Conservation (phyloP, 2,888 invertebrate species). For the Osmoderma eremita region DNA sequence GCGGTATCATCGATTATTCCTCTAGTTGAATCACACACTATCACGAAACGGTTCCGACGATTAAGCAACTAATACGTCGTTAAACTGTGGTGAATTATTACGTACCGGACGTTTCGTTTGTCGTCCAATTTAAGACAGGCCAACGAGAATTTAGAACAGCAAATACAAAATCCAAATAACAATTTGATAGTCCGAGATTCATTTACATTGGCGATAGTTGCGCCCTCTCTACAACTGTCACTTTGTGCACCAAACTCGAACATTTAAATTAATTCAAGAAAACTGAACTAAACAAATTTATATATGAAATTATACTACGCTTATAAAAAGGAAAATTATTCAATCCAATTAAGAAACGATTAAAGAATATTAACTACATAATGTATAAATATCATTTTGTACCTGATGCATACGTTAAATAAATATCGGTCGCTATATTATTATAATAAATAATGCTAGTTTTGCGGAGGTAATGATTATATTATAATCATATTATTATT, state of each 20-base stretch:
- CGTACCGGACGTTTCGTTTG: slow-evolving; percentile 19
- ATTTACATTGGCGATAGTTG: not conserved
- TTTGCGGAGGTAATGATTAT: too few species aligned
- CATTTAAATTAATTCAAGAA: not conserved
- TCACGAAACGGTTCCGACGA: not conserved
- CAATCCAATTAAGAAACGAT: too few species aligned
- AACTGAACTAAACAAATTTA: too few species aligned
- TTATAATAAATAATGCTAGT: too few species aligned
- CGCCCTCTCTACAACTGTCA: slow-evolving; percentile 29
- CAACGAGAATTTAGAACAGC: slow-evolving; percentile 26
- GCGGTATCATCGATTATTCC: slow-evolving; percentile 28
- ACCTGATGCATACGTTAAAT: too few species aligned
- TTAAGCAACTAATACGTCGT: not conserved
- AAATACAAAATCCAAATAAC: slow-evolving; percentile 17
- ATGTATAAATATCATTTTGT: too few species aligned
- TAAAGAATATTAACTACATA: too few species aligned
- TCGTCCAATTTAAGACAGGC: slow-evolving; percentile 18
- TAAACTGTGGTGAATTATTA: slow-evolving; percentile 4
- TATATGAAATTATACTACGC: too few species aligned
- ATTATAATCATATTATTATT: too few species aligned
- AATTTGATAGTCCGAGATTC: slow-evolving; percentile 17
- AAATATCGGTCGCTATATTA: too few species aligned
- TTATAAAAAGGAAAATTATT: too few species aligned
- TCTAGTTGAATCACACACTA: slow-evolving; percentile 14
- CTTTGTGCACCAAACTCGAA: not conserved